phyloP scores from a whole-genome alignment of 2,888 invertebrate species.

The Lucinisca nassula region DNA sequence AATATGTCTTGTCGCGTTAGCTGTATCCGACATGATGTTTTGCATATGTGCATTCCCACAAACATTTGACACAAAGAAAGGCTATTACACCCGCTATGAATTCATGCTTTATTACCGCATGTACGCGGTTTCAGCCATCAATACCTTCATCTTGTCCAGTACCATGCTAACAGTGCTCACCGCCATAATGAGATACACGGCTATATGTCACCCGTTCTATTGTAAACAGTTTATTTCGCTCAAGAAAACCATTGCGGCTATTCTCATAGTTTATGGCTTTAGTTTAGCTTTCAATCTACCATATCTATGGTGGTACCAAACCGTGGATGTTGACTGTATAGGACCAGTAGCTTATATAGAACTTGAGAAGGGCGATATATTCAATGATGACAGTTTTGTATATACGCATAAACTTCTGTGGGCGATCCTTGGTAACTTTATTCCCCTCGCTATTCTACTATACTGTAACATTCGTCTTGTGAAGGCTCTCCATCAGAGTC shows the following conservation, averaged over 20 bases:
- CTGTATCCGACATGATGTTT: conserved; percentile 92
- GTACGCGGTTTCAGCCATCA: conserved; percentile 77
- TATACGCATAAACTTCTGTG: conserved; percentile 76
- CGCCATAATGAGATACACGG: conserved; percentile 92
- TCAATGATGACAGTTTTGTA: conserved; percentile 63
- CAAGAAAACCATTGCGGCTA: conserved; percentile 90
- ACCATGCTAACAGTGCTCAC: conserved; percentile 93
- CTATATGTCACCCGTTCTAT: conserved; percentile 92
- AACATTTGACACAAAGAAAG: conserved; percentile 66
- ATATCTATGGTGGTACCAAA: conserved; percentile 74
- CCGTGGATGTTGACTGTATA: neutral
- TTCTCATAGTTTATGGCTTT: conserved; percentile 90
- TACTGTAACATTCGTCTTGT: conserved; percentile 83
- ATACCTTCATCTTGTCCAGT: conserved; percentile 90
- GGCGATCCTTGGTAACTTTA: conserved; percentile 79
- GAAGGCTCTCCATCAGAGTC: conserved; percentile 77
- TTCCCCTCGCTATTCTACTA: conserved; percentile 77
- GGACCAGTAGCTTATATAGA: conserved; percentile 28
- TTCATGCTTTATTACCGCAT: conserved; percentile 79
- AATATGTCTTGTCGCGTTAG: conserved; percentile 92
- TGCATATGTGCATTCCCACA: conserved; percentile 89
- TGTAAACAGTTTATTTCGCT: conserved; percentile 91
- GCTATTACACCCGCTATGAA: conserved; percentile 90
- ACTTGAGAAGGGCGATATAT: conserved; percentile 54
- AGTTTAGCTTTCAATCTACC: conserved; percentile 92